These are phyloP conservation scores for Macroramphosus scolopax DNA, from an alignment of 2,797 vertebrate species.

Conservation along the genomic window DNA sequence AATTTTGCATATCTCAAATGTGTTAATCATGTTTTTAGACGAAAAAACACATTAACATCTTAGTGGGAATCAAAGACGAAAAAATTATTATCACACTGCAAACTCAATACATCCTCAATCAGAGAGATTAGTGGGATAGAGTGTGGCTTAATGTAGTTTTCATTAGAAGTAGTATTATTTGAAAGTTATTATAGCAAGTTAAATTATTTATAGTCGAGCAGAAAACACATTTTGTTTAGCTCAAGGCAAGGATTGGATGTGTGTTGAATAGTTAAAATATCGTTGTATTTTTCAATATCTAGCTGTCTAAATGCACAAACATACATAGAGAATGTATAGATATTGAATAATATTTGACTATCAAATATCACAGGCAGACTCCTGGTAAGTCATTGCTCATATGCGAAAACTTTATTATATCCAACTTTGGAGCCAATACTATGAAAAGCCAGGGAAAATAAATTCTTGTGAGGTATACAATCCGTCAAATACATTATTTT, in stretches of 20 bases:
- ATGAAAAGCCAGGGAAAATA: conserved; percentile 44
- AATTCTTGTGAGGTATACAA: conserved; percentile 43
- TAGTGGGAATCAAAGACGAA: background rate
- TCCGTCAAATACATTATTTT: conserved; percentile 53
- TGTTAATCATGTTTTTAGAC: background rate
- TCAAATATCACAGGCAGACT: too few relatives aligned
- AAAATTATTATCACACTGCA: background rate
- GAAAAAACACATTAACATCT: background rate
- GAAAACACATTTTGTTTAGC: too few relatives aligned
- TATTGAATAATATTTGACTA: too few relatives aligned
- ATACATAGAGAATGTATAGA: background rate
- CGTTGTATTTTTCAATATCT: background rate
- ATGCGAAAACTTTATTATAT: too few relatives aligned
- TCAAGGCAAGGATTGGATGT: too few relatives aligned
- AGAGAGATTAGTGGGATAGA: background rate
- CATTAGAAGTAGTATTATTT: too few relatives aligned
- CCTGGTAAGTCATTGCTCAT: too few relatives aligned
- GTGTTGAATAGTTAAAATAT: background rate
- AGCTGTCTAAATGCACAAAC: background rate
- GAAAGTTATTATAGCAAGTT: too few relatives aligned
- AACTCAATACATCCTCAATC: background rate
- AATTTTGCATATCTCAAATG: background rate
- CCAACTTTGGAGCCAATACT: conserved; percentile 26
- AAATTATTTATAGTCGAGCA: too few relatives aligned
- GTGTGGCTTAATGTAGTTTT: conserved; percentile 1